Conservation (phyloP, 1,140 invertebrate species). For the Drosophila serrata region DNA sequence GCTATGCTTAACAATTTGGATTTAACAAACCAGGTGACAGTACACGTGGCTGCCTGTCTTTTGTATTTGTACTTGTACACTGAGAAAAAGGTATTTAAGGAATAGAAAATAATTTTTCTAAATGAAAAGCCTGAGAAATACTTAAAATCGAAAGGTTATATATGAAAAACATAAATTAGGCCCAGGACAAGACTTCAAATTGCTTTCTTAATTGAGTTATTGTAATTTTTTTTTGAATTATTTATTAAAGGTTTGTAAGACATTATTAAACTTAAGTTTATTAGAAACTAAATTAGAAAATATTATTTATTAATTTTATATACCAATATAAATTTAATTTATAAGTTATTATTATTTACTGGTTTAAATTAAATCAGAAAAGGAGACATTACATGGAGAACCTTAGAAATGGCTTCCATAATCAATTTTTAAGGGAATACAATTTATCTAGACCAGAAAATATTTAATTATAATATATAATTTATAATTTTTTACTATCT, state of each 20-base stretch:
- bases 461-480: neutral
- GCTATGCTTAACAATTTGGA: constrained; percentile 1
- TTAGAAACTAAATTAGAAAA: neutral
- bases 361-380: neutral
- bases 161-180: neutral
- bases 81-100: neutral
- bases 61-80: constrained; percentile 21
- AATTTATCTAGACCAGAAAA: neutral
- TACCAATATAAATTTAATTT: neutral
- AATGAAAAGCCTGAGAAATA: neutral
- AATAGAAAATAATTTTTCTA: neutral
- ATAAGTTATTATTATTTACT: neutral
- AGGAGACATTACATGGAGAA: no score
- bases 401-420: no score
- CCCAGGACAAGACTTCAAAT: neutral
- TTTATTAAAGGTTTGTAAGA: neutral
- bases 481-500: neutral
- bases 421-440: neutral
- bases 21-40: constrained; percentile 39
- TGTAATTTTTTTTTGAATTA: neutral
- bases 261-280: neutral
- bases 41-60: constrained; percentile 35
- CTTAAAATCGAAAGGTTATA: neutral
- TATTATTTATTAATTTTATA: neutral
- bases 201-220: neutral